phyloP scores from a whole-genome alignment of 2,888 invertebrate species.

The Nephrotoma guestfalica region DNA sequence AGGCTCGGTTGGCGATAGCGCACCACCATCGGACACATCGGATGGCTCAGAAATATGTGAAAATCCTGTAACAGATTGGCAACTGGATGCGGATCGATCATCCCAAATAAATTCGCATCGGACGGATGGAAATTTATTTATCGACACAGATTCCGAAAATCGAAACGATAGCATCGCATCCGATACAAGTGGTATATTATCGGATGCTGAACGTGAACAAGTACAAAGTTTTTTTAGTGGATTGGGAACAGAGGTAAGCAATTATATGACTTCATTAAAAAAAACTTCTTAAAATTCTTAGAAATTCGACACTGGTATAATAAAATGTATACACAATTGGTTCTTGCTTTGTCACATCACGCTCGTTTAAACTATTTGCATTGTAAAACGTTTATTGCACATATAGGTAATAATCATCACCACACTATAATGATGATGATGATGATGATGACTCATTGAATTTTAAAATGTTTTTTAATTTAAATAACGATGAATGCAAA shows the following conservation, averaged over 20 bases:
- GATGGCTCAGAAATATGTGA: constrained; percentile 36
- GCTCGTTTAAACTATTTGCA: not conserved
- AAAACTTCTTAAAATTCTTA: not conserved
- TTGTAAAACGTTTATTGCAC: not conserved
- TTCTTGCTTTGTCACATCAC: not conserved
- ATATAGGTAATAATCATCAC: not conserved
- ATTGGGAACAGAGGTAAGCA: constrained; percentile 49
- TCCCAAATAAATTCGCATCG: constrained; percentile 16
- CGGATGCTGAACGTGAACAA: constrained; percentile 48
- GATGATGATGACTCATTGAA: not conserved
- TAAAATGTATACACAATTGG: not conserved
- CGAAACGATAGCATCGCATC: constrained; percentile 28
- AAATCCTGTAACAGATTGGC: constrained; percentile 22
- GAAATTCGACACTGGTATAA: not conserved
- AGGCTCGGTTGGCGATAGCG: constrained; percentile 46
- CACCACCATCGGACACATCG: constrained; percentile 35
- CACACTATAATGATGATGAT: not conserved
- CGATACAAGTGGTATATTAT: constrained; percentile 34
- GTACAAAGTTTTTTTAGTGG: constrained; percentile 62
- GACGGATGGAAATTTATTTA: constrained; percentile 22
- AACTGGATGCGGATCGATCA: constrained; percentile 27
- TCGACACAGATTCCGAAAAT: constrained; percentile 25
- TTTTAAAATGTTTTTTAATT: not conserved
- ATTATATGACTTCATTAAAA: not conserved
- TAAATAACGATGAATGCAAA: not conserved